These are phyloP conservation scores for Siniperca knerii DNA, from an alignment of 2,113 vertebrate species.

Conservation along the genomic window DNA sequence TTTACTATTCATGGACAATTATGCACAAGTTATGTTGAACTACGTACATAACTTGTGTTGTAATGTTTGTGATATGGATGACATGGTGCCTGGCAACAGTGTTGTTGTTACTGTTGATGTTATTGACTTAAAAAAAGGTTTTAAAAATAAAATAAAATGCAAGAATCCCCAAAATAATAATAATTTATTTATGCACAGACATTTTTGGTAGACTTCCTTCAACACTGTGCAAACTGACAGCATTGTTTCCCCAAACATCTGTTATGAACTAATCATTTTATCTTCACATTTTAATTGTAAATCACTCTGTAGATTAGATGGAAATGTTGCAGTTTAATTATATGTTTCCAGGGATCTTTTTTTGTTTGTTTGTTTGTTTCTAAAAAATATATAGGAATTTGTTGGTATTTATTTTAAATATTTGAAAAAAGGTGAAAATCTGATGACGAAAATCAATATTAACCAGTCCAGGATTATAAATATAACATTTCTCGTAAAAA, in stretches of 20 bases:
- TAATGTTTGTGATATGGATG: too few relatives aligned
- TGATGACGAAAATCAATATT: background rate
- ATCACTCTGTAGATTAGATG: background rate
- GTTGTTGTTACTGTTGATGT: background rate
- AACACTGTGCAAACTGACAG: background rate
- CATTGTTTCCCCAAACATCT: background rate
- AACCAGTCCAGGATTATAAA: background rate
- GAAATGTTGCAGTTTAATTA: background rate
- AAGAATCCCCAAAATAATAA: too few relatives aligned
- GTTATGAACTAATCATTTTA: too few relatives aligned
- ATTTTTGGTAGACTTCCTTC: background rate
- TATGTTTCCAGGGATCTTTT: background rate
- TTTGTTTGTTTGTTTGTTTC: background rate
- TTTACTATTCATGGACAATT: background rate
- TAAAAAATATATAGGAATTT: background rate
- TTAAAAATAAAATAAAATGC: too few relatives aligned
- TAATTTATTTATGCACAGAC: background rate
- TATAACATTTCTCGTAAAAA: background rate
- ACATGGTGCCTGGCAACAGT: background rate
- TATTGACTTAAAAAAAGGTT: too few relatives aligned
- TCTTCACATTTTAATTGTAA: background rate
- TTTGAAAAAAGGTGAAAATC: background rate
- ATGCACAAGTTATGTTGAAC: background rate
- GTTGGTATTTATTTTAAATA: background rate
- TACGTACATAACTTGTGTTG: background rate